These are phyloP conservation scores for Petroica traversi DNA, from an alignment of 2,113 vertebrate genomes.

Conservation along the genomic window DNA sequence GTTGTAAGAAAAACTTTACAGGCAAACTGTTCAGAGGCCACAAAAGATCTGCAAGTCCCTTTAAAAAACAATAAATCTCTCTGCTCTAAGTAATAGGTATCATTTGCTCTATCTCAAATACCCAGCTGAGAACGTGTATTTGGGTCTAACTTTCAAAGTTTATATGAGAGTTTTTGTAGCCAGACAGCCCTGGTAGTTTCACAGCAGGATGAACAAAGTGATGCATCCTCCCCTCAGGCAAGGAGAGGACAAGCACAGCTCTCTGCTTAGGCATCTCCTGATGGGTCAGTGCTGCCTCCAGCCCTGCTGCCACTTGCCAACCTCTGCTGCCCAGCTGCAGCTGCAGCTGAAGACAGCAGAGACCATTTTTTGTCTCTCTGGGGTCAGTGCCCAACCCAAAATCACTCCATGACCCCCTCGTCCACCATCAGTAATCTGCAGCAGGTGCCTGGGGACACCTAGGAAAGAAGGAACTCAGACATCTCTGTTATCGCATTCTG, in stretches of 20 bases:
- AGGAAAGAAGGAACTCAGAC: not conserved
- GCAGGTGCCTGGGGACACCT: not conserved
- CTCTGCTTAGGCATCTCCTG: not conserved
- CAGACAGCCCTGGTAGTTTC: not conserved
- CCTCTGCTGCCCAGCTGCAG: not conserved
- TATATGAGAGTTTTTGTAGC: not conserved
- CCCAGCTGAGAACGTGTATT: not conserved
- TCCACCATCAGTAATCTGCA: slow-evolving; percentile 24
- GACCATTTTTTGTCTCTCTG: not conserved
- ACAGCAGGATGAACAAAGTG: not conserved
- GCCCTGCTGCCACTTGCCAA: not conserved
- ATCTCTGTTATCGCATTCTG: not conserved
- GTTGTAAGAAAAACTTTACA: not conserved
- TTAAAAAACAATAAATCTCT: not conserved
- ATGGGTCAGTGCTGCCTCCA: not conserved
- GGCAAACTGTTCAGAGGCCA: not conserved
- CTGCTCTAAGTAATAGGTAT: not conserved
- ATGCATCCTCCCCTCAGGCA: not conserved
- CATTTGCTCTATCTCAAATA: not conserved
- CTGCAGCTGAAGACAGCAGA: slow-evolving; percentile 37
- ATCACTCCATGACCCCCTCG: not conserved
- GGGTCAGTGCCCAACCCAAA: not conserved
- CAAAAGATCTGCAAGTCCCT: not conserved
- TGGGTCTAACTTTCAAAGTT: not conserved
- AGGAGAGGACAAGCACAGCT: not conserved